Percentiles rank a stretch among this genome's conserved stretches.
Conservation (phyloP, 2,113 vertebrate genomes). For the Tragulus kanchil region DNA sequence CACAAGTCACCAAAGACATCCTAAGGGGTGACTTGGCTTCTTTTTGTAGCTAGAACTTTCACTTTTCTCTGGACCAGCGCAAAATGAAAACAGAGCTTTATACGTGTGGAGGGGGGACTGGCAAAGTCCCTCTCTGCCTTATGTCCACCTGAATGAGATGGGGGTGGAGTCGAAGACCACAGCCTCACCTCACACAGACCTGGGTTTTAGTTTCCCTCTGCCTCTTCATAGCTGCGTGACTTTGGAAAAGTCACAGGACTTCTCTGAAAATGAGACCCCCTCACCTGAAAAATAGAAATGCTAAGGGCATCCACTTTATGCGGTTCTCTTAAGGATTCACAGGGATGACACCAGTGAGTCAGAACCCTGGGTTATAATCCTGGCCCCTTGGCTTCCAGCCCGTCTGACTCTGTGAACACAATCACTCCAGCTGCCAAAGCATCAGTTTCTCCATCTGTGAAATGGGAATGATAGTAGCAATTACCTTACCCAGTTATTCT, state of each 20-base stretch:
- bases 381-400: neutral
- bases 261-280: neutral
- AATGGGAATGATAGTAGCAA: too few species aligned
- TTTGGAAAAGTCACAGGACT: neutral
- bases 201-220: neutral
- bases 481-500: neutral
- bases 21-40: neutral
- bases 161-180: accelerated
- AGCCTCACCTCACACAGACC: accelerated
- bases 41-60: neutral
- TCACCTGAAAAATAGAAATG: neutral
- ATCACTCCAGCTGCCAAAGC: neutral
- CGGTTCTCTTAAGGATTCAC: neutral
- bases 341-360: neutral
- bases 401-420: neutral
- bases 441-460: neutral
- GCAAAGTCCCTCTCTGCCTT: neutral
- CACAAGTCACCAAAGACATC: neutral
- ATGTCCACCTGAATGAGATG: neutral
- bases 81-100: neutral
- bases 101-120: neutral
- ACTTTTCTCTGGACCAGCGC: neutral
- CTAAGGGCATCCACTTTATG: neutral
- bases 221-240: neutral
- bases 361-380: neutral